These are phyloP conservation scores for Argopecten irradians DNA, from an alignment of 1,140 invertebrate species.

Conservation along the genomic window DNA sequence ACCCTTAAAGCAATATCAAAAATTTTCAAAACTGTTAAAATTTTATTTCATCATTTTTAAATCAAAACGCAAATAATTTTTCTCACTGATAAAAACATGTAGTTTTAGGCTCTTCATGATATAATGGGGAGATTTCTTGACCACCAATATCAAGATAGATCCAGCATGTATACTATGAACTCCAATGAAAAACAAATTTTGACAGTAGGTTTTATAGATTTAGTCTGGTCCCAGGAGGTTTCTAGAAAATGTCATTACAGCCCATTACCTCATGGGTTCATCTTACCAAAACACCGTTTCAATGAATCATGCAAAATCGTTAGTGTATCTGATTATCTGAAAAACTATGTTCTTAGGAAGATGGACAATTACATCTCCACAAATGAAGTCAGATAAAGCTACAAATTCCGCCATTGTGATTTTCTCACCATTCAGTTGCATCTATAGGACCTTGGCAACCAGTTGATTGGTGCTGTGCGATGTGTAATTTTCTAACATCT, in stretches of 20 bases:
- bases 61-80: too few species aligned
- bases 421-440: neutral
- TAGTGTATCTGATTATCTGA: neutral
- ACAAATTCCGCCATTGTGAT: neutral
- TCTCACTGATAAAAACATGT: too few species aligned
- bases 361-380: neutral
- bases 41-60: too few species aligned
- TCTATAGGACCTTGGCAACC: neutral
- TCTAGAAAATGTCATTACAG: neutral
- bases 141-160: too few species aligned
- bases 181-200: too few species aligned
- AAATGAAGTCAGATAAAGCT: neutral
- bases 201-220: too few species aligned
- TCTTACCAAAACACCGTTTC: neutral
- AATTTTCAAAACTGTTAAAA: too few species aligned
- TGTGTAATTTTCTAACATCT: neutral
- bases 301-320: neutral
- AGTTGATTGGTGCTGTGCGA: neutral
- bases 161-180: too few species aligned
- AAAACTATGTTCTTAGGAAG: neutral
- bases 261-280: neutral
- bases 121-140: too few species aligned
- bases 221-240: neutral
- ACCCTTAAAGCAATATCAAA: too few species aligned
- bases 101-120: too few species aligned